Evolutionary conservation across 2,113 vertebrate genomes (phyloP).

Genomic region (Ageneiosus marmoratus): DNA sequence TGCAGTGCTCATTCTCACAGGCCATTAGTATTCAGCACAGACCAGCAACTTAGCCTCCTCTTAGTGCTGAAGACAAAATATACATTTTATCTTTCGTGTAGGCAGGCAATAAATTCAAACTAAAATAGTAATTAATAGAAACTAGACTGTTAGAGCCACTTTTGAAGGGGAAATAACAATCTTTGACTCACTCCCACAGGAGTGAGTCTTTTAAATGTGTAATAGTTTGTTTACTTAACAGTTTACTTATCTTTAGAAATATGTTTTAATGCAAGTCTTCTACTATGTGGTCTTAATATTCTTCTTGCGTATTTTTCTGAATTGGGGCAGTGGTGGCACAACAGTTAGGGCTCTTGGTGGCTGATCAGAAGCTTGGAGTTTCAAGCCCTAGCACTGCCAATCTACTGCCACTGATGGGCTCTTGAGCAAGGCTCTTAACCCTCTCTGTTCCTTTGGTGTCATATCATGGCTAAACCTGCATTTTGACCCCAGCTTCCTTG

Average conservation of each 20-base stretch:
- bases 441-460: too few species aligned
- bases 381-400: too few species aligned
- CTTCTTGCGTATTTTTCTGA: neutral
- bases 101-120: neutral
- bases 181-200: neutral
- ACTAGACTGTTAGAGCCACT: neutral
- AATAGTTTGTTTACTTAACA: neutral
- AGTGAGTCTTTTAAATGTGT: neutral
- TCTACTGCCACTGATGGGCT: too few species aligned
- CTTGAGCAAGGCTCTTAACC: too few species aligned
- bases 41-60: constrained; percentile 26
- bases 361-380: too few species aligned
- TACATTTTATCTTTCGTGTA: constrained; percentile 1
- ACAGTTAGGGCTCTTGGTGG: too few species aligned
- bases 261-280: neutral
- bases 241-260: neutral
- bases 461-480: too few species aligned
- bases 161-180: neutral
- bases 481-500: too few species aligned
- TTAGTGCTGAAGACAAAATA: constrained; percentile 21
- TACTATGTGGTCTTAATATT: neutral
- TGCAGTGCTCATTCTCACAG: constrained; percentile 25
- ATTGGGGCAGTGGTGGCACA: too few species aligned
- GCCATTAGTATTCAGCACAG: constrained; percentile 69
- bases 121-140: neutral